Evolutionary conservation across 2,797 vertebrate genomes (phyloP).

Genomic region (Paratrypauchen microcephalus): DNA sequence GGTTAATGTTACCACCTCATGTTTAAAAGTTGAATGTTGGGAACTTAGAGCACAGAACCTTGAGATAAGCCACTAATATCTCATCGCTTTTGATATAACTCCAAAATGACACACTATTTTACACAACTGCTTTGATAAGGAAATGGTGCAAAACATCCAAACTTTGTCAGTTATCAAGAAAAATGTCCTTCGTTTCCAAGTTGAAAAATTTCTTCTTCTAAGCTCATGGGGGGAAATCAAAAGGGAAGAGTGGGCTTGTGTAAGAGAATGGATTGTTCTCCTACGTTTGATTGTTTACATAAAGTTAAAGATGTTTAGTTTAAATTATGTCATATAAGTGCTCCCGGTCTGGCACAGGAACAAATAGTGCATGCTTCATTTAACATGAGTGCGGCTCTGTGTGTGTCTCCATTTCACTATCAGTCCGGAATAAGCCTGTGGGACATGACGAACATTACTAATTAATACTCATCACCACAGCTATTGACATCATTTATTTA

Average conservation of each 20-base stretch:
- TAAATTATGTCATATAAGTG: conserved; percentile 66
- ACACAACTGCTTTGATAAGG: conserved; percentile 69
- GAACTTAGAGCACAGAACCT: conserved; percentile 31
- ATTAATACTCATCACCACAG: conserved; percentile 33
- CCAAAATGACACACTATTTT: conserved; percentile 60
- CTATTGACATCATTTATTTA: conserved; percentile 26
- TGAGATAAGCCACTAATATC: conserved; percentile 50
- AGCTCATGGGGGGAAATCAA: conserved; percentile 54
- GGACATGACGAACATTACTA: conserved; percentile 27
- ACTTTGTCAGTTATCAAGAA: conserved; percentile 52
- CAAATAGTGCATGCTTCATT: conserved; percentile 62
- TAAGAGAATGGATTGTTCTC: conserved; percentile 68
- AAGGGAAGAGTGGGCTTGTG: conserved; percentile 62
- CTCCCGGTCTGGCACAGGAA: conserved; percentile 54
- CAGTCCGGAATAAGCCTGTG: conserved; percentile 26
- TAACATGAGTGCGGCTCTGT: conserved; percentile 45
- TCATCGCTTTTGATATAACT: conserved; percentile 52
- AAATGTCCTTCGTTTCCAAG: conserved; percentile 47
- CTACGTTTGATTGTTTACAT: conserved; percentile 62
- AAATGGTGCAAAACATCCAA: conserved; percentile 58
- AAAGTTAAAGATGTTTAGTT: conserved; percentile 71
- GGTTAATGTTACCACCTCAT: conserved; percentile 47
- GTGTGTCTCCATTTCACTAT: conserved; percentile 54
- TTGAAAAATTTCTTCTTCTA: conserved; percentile 63
- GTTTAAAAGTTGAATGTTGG: conserved; percentile 47